Percentiles rank a stretch among this genome's conserved stretches.
Conservation (phyloP, 2,113 vertebrate species). For the Hypanus sabinus region DNA sequence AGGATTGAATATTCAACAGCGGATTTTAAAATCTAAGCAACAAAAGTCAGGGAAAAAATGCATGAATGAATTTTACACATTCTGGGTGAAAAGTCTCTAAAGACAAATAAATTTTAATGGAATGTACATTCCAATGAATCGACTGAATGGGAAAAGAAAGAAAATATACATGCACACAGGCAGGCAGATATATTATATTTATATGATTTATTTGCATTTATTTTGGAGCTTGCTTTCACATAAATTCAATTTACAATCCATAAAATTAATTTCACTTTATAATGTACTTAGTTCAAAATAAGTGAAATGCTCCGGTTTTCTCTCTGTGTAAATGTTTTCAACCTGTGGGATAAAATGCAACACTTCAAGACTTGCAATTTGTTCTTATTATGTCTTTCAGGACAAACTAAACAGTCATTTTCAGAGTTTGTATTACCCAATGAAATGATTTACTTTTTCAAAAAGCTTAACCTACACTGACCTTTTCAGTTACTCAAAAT, state of each 20-base stretch:
- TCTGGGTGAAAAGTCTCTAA: not conserved
- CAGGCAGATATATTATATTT: not conserved
- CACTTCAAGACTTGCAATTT: not conserved
- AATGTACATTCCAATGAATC: not conserved
- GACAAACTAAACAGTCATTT: not conserved
- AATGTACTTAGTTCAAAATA: not conserved
- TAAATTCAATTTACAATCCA: not conserved
- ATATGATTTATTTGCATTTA: not conserved
- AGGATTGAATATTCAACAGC: no score
- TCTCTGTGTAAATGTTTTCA: not conserved
- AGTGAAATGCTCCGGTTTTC: not conserved
- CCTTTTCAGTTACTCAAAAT: constrained; percentile 30
- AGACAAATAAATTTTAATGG: not conserved
- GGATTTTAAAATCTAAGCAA: no score
- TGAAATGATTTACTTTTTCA: constrained; percentile 20
- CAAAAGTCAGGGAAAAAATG: no score
- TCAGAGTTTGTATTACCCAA: not conserved
- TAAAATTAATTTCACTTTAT: not conserved
- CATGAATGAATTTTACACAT: not conserved
- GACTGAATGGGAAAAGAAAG: not conserved
- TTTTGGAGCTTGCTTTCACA: not conserved
- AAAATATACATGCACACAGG: not conserved
- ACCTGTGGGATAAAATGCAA: not conserved
- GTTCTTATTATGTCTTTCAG: not conserved
- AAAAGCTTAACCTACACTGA: constrained; percentile 21